These are phyloP conservation scores for Sebastes steindachneri DNA, from an alignment of 2,797 vertebrate species.

Conservation along the genomic window DNA sequence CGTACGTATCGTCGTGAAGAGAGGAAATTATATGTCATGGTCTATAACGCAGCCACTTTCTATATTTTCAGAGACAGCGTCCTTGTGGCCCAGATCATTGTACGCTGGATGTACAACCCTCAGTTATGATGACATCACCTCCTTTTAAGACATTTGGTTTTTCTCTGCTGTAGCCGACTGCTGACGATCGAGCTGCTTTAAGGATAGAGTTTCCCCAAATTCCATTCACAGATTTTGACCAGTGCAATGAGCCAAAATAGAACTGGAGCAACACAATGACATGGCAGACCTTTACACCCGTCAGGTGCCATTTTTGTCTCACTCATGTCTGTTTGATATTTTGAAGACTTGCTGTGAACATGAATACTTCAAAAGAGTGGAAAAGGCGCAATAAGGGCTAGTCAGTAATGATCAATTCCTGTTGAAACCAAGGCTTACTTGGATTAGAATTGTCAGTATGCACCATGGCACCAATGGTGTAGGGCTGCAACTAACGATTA, in stretches of 20 bases:
- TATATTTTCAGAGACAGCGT: slow-evolving; percentile 66
- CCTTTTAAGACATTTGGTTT: slow-evolving; percentile 32
- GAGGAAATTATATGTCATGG: slow-evolving; percentile 75
- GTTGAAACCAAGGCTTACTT: background rate
- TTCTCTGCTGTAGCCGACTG: slow-evolving; percentile 8
- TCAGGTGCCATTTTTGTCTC: slow-evolving; percentile 7
- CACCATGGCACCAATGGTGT: background rate
- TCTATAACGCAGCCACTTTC: slow-evolving; percentile 69
- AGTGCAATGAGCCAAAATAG: slow-evolving; percentile 19
- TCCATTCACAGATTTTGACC: slow-evolving; percentile 10
- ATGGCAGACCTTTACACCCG: background rate
- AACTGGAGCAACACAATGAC: slow-evolving; percentile 8
- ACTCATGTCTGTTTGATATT: background rate
- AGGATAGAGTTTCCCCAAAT: slow-evolving; percentile 21
- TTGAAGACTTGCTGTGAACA: slow-evolving; percentile 7
- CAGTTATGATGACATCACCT: slow-evolving; percentile 48
- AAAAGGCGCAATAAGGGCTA: background rate
- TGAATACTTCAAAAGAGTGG: background rate
- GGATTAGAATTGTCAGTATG: background rate
- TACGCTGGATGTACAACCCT: slow-evolving; percentile 42
- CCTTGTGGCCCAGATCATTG: slow-evolving; percentile 60
- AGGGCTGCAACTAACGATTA: too few species aligned
- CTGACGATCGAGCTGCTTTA: slow-evolving; percentile 18
- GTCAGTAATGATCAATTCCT: slow-evolving; percentile 5
- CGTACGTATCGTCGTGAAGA: slow-evolving; percentile 49